Evolutionary conservation across 2,113 vertebrate genomes (phyloP), one percentile per base, ranked within the genome.

Genomic region (Acinonyx jubatus): DNA sequence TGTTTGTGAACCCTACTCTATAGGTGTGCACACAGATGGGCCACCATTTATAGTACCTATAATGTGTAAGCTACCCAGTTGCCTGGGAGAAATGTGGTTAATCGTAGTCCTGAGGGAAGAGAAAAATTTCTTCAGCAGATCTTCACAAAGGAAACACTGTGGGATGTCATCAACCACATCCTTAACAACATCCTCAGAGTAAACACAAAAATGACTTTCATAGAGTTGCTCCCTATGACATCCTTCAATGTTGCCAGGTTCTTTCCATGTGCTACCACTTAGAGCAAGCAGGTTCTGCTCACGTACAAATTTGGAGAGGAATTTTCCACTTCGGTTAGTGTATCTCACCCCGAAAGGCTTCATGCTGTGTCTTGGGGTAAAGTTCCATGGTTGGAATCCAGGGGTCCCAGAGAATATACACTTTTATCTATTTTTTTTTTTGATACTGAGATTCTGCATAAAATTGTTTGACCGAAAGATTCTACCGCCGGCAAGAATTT

Each of bases 111-210:
- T 91, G 76, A 96, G 96, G 97, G 95, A 97, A 98, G 83, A 97
- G 84, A 97, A 93, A 79, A 92, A 79, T 78, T 55, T 95, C 94
- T 97, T 95, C 95, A 93, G 96, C 95, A 97, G 69, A 81, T 97
- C 92, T 97, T 95, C 96, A 79, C 80, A 98, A 98, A 98, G 96
- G 96, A 97, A 98, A 94, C 84, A 69, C 95, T 96, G 98, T 97
- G 97, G 93, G 91, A 97, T 98, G 96, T 94, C 94, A 71, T 89
- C 96, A 74, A 98, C 98, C 98, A 98, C 98, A 98, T 98, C 98
- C 97, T 98, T 98, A 97, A 98, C 98, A 97, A 98, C 97, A 98
- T 97, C 65, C 97, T 93, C 94, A 66, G 93, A 93, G 81, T 98
- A 97, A 98, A 98, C 96, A 98, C 81, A 92, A 80, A 97, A 94